Evolutionary conservation across 1,140 invertebrate genomes (phyloP).

Genomic region (Papilio xuthus): DNA sequence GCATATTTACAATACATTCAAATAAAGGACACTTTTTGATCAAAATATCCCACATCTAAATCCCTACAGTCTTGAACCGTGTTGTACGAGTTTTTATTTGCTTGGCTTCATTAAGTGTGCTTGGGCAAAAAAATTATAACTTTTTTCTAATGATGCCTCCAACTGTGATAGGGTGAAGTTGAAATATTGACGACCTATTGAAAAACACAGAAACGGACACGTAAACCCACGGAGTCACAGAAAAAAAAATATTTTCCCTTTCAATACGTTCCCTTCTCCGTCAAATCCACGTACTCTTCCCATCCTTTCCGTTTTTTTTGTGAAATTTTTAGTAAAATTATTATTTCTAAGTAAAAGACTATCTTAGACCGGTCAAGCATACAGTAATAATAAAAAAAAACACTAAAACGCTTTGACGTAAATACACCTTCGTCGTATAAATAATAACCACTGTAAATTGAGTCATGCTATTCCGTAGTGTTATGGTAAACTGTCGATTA

Average conservation of each 20-base stretch:
- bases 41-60: neutral
- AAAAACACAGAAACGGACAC: too few species aligned
- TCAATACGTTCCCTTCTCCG: too few species aligned
- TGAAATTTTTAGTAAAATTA: neutral
- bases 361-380: neutral
- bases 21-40: neutral
- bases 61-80: neutral
- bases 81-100: conserved; percentile 17
- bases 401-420: neutral
- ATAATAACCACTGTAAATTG: neutral
- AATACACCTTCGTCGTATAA: neutral
- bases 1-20: neutral
- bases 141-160: conserved; percentile 24
- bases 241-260: too few species aligned
- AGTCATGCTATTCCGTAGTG: neutral
- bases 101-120: conserved; percentile 6
- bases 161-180: neutral
- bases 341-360: neutral
- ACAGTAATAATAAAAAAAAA: neutral
- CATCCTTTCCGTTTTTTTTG: too few species aligned
- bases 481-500: neutral
- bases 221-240: too few species aligned
- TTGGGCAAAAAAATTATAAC: conserved; percentile 13
- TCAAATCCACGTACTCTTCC: too few species aligned
- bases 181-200: conserved; percentile 5